Evolutionary conservation across 53 echinoderm and acorn worm species (phyloP).

Genomic region (Patiria pectinifera): DNA sequence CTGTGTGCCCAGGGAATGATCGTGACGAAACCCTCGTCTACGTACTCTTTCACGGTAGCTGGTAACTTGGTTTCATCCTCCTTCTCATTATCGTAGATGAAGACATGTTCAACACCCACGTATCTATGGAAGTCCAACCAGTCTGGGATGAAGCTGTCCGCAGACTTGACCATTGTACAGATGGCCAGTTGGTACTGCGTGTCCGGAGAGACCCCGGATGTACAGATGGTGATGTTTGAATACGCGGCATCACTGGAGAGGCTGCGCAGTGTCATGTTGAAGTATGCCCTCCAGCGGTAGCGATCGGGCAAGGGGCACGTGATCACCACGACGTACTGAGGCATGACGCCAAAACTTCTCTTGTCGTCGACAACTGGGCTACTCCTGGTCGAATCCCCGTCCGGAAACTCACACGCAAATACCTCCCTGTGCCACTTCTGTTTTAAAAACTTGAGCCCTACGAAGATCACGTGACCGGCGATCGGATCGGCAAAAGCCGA

Average conservation of each 20-base stretch:
- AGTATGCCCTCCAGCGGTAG: slow-evolving; percentile 38
- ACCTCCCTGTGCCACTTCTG: slow-evolving; percentile 35
- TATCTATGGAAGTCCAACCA: slow-evolving; percentile 78
- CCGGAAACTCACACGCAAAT: slow-evolving; percentile 55
- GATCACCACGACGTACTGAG: slow-evolving; percentile 75
- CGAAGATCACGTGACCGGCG: slow-evolving; percentile 54
- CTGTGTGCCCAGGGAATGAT: slow-evolving; percentile 79
- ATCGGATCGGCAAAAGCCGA: slow-evolving; percentile 67
- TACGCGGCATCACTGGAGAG: slow-evolving; percentile 51
- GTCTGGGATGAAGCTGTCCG: slow-evolving; percentile 75
- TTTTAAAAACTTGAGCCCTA: slow-evolving; percentile 59
- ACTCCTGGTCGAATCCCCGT: slow-evolving; percentile 30
- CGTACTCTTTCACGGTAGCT: slow-evolving; percentile 41
- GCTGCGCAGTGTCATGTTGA: slow-evolving; percentile 59
- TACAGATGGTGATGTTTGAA: slow-evolving; percentile 73
- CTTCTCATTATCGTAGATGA: slow-evolving; percentile 79
- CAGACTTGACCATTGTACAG: slow-evolving; percentile 81
- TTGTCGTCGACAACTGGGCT: slow-evolving; percentile 71
- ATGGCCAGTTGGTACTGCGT: slow-evolving; percentile 64
- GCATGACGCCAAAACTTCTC: slow-evolving; percentile 71
- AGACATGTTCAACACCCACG: slow-evolving; percentile 83
- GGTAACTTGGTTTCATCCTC: slow-evolving; percentile 47
- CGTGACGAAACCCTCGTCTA: slow-evolving; percentile 76
- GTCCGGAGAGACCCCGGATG: slow-evolving; percentile 53
- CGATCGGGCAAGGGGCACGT: slow-evolving; percentile 69